Percentiles rank a stretch among this genome's conserved stretches.
Conservation (phyloP, 1,140 invertebrate genomes). For the Diprion similis region DNA sequence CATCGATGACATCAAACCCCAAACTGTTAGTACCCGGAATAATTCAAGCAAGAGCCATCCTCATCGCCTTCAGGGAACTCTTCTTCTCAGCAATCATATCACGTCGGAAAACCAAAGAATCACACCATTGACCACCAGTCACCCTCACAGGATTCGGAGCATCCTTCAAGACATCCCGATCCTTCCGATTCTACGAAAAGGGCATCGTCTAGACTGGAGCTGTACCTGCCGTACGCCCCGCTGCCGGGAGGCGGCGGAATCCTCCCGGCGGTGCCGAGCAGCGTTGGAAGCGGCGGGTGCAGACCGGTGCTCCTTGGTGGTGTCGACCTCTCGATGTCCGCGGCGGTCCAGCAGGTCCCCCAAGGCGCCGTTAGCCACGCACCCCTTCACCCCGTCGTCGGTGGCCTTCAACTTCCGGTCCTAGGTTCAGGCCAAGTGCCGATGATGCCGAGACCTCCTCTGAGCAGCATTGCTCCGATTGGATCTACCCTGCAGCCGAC, state of each 20-base stretch:
- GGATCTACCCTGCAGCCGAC: conserved; percentile 46
- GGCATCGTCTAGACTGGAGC: conserved; percentile 54
- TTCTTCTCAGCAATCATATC: too few species aligned
- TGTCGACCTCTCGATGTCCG: conserved; percentile 58
- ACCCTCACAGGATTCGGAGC: too few species aligned
- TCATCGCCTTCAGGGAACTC: too few species aligned
- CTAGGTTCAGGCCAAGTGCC: conserved; percentile 54
- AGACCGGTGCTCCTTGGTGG: conserved; percentile 51
- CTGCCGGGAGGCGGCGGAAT: conserved; percentile 58
- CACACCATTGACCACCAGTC: too few species aligned
- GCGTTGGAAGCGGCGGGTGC: conserved; percentile 41
- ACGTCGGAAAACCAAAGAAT: too few species aligned
- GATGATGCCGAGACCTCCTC: conserved; percentile 60
- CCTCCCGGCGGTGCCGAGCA: conserved; percentile 56
- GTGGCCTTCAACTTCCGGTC: conserved; percentile 55
- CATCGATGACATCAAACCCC: too few species aligned
- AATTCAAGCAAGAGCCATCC: too few species aligned
- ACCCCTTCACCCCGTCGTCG: conserved; percentile 23
- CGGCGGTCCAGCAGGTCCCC: conserved; percentile 45
- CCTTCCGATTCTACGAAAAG: too few species aligned
- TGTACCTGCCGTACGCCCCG: conserved; percentile 60
- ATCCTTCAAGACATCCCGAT: too few species aligned
- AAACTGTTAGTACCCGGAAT: too few species aligned
- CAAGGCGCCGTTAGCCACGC: conserved; percentile 23
- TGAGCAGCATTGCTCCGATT: conserved; percentile 55